These are phyloP conservation scores for Magallana angulata DNA, from an alignment of 1,140 invertebrate species.

Conservation along the genomic window DNA sequence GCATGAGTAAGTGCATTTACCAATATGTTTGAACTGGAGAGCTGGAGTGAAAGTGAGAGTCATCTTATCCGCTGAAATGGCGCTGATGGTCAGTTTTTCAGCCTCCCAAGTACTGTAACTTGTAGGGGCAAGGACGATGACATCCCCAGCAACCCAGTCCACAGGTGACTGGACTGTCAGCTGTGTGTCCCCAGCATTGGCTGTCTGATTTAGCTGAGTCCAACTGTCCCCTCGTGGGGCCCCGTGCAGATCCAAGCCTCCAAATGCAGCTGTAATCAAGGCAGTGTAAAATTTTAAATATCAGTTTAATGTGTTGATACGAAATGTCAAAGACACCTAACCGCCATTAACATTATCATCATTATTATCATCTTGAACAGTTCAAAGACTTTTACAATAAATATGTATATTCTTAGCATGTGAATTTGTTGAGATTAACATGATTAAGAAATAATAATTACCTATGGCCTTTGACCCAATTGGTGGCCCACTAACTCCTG, in stretches of 20 bases:
- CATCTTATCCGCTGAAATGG: constrained; percentile 58
- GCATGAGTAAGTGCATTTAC: constrained; percentile 46
- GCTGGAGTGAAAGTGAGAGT: constrained; percentile 68
- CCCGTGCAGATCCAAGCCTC: constrained; percentile 74
- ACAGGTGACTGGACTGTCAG: constrained; percentile 65
- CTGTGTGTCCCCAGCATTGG: constrained; percentile 59
- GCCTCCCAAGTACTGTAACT: constrained; percentile 68
- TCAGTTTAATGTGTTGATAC: no score
- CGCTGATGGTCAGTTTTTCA: constrained; percentile 69
- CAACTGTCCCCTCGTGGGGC: constrained; percentile 61
- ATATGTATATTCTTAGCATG: no score
- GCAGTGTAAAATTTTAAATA: no score
- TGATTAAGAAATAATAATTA: constrained; percentile 14
- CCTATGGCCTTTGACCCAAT: constrained; percentile 71
- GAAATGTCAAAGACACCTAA: no score
- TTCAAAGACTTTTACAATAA: no score
- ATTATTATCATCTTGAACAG: no score
- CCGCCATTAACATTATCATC: no score
- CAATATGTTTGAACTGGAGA: constrained; percentile 66
- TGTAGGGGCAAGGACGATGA: constrained; percentile 74
- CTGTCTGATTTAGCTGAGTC: constrained; percentile 71
- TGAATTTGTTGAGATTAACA: no score
- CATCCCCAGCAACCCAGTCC: constrained; percentile 69
- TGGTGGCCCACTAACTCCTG: constrained; percentile 51
- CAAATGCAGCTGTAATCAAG: constrained; percentile 66